Conservation (phyloP, 2,113 vertebrate genomes). For the Silurus meridionalis region DNA sequence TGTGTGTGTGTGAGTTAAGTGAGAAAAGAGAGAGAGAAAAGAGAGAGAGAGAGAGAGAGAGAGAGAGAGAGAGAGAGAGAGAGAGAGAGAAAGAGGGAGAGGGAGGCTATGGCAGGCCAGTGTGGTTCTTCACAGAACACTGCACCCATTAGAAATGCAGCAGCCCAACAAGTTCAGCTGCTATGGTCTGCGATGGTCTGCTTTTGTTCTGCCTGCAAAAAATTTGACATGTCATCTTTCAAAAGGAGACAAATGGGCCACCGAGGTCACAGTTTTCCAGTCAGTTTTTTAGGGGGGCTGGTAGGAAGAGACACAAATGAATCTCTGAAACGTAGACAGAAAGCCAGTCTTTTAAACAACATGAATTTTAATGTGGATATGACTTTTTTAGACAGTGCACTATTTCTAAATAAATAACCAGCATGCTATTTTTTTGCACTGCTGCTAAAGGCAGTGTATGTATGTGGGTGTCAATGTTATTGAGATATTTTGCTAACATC, state of each 20-base stretch:
- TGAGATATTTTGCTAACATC: constrained; percentile 40
- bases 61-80: background rate
- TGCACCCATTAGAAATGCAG: constrained; percentile 71
- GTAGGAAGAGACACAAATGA: background rate
- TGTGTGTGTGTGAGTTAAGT: no score
- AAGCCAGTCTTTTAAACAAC: background rate
- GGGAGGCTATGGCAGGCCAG: constrained; percentile 54
- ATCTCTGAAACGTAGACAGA: background rate
- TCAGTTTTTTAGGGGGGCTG: background rate
- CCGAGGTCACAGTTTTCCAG: constrained; percentile 36
- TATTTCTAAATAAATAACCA: background rate
- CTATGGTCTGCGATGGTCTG: constrained; percentile 56
- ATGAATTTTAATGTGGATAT: background rate
- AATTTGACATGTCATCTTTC: constrained; percentile 63
- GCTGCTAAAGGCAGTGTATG: background rate
- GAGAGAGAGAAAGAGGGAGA: background rate
- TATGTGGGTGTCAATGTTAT: constrained; percentile 11
- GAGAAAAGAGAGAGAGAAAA: background rate
- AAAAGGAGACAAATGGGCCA: constrained; percentile 53
- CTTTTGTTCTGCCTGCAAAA: constrained; percentile 66
- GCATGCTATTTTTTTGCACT: no score
- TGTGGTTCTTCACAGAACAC: constrained; percentile 55
- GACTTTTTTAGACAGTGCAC: background rate
- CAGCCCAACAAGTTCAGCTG: constrained; percentile 68
- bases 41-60: background rate